These are phyloP conservation scores for Petrophora chlorosata DNA, from an alignment of 2,888 invertebrate genomes.

Conservation along the genomic window DNA sequence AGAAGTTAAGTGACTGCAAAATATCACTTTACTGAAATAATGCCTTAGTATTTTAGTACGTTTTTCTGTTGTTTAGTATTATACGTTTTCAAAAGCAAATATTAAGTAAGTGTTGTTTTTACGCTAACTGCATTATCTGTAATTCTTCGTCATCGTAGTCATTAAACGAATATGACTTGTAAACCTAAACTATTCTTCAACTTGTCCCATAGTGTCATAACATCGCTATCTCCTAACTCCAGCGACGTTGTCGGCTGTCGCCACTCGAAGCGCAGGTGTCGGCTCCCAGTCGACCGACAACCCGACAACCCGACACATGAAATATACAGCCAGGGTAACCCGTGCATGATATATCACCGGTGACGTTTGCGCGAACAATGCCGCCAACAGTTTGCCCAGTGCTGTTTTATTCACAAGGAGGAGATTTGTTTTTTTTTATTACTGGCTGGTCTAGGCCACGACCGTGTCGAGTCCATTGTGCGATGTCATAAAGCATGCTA, in stretches of 20 bases:
- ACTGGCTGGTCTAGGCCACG: background rate
- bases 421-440: constrained; percentile 39
- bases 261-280: constrained; percentile 57
- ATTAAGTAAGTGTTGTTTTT: too few species aligned
- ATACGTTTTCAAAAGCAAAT: too few species aligned
- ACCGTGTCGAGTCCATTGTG: too few species aligned
- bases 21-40: too few species aligned
- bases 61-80: too few species aligned
- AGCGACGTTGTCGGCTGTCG: constrained; percentile 26
- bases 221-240: constrained; percentile 6
- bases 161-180: too few species aligned
- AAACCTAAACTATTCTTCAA: background rate
- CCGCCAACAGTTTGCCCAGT: constrained; percentile 34
- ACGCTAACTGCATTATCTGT: too few species aligned
- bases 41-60: too few species aligned
- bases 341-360: constrained; percentile 66
- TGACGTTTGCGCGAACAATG: constrained; percentile 55
- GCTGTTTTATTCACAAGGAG: constrained; percentile 41
- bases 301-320: constrained; percentile 52
- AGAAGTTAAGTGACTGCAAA: background rate
- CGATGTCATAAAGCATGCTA: too few species aligned
- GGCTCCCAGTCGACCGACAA: constrained; percentile 37
- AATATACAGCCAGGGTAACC: constrained; percentile 63
- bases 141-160: too few species aligned
- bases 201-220: background rate